Conservation (phyloP, 1,140 invertebrate genomes). For the Pentalonia nigronervosa region DNA sequence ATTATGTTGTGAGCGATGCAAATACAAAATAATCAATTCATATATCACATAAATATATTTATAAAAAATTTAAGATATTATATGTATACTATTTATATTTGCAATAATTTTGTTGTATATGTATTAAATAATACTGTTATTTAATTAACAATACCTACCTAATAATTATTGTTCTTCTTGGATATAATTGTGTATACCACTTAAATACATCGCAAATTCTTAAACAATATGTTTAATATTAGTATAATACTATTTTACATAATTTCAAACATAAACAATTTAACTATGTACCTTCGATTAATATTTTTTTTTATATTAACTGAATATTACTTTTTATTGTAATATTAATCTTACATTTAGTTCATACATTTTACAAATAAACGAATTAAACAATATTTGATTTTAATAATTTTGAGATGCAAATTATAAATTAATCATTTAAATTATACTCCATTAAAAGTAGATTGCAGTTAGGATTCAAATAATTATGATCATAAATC, state of each 20-base stretch:
- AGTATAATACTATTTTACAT: background rate
- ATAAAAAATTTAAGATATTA: too few species aligned
- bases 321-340: background rate
- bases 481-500: conserved; percentile 33
- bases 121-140: background rate
- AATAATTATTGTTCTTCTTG: background rate
- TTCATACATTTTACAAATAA: background rate
- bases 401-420: background rate
- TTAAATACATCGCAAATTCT: too few species aligned
- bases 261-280: background rate
- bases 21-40: background rate
- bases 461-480: background rate
- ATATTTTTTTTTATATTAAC: background rate
- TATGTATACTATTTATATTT: too few species aligned
- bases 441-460: background rate
- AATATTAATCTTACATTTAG: background rate
- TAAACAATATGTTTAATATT: background rate
- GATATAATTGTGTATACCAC: background rate
- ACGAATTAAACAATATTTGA: background rate
- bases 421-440: conserved; percentile 18
- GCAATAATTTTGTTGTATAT: background rate
- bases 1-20: background rate
- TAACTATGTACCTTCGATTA: background rate
- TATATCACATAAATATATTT: background rate
- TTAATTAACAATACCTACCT: background rate